Conservation (phyloP, 2,797 vertebrate species). For the Mus minutoides region DNA sequence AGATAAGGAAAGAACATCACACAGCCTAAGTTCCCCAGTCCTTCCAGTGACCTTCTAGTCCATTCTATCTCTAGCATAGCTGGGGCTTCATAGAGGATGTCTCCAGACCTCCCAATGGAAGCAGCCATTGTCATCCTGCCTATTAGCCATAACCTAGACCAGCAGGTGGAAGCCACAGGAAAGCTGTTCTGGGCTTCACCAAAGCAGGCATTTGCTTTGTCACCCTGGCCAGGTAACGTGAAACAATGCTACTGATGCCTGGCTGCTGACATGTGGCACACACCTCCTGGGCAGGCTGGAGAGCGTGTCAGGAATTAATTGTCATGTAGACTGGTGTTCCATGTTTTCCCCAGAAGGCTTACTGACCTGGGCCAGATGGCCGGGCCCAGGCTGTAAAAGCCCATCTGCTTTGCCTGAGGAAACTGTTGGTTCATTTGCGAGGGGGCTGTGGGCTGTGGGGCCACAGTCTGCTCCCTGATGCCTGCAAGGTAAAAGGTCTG, state of each 20-base stretch:
- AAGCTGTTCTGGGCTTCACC: background rate
- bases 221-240: background rate
- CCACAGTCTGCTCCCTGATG: background rate
- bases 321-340: constrained; percentile 4
- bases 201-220: background rate
- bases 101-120: background rate
- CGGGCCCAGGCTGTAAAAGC: constrained; percentile 48
- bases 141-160: background rate
- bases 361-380: constrained; percentile 68
- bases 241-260: background rate
- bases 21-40: background rate
- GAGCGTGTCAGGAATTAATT: constrained; percentile 48
- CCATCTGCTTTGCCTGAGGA: constrained; percentile 58
- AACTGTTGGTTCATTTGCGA: background rate
- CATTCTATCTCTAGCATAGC: background rate
- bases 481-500: constrained; percentile 39
- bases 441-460: background rate
- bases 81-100: background rate
- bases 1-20: background rate
- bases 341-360: constrained; percentile 60
- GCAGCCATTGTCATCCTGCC: background rate
- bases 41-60: background rate
- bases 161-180: background rate
- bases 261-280: background rate
- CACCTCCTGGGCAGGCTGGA: background rate